Evolutionary conservation across 92 coral and sea anemone species (phyloP), one percentile per base, ranked within the genome.

Genomic region (Galaxea fascicularis): DNA sequence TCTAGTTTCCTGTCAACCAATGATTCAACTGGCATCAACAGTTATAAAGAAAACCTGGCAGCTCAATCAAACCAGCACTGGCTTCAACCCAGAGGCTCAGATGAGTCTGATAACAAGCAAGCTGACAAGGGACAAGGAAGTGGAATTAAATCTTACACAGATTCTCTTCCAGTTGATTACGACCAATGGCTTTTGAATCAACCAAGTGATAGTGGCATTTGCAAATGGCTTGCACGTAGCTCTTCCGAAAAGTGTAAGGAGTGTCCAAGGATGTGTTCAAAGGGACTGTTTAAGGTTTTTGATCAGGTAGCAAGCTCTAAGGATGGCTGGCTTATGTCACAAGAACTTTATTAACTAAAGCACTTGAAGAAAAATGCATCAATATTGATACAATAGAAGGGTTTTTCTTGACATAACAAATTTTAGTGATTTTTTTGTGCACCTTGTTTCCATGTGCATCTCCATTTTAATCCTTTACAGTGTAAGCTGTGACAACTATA

Each of bases 181-280:
- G 82, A 94, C 70, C 84, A 87, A 53, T 94, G 98, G 98, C 87
- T 94, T 10, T 60, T 69, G 65, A 62, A 14, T 21, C 83, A 85
- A 24, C 66, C 88, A 18, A 13, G 74, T 20, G 66, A 87, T 31
- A 39, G 84, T 28, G 95, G 85, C 60, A 85, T 86, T 45, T 94
- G 95, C 72, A 89, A 89, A 76, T 94, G 98, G 98, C 91, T 94
- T 27, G 94, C 98, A 20, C 88, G 91, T 25, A 89, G 91, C 74
- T 94, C 98, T 5, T 54, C 66, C 17, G 91, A 90, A 13, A 90
- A 90, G 27, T 96, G 99, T 64, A 91, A 94, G 87, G 82, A 93
- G 44, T 96, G 99, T 67, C 95, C 99, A 11, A 60, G 77, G 71
- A 86, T 84, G 87, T 96, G 99, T 85, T 89, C 99, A 8, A 90